These are phyloP conservation scores for Celastrina argiolus DNA, from an alignment of 2,888 invertebrate species.

Conservation along the genomic window DNA sequence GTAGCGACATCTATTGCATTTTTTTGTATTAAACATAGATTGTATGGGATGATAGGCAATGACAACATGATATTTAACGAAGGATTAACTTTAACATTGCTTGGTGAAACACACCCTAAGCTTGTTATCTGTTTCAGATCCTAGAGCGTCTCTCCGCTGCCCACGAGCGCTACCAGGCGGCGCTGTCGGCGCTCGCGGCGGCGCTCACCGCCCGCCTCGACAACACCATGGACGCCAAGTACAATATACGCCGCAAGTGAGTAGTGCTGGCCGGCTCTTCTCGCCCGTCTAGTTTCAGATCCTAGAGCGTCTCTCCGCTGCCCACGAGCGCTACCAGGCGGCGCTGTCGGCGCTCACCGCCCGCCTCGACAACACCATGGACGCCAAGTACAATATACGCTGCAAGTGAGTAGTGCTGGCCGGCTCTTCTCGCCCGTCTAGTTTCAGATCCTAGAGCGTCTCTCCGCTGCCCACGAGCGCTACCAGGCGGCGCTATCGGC, in stretches of 20 bases:
- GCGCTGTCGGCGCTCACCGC: constrained; percentile 84
- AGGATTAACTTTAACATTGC: too few relatives aligned
- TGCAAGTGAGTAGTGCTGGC: constrained; percentile 72
- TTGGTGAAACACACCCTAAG: too few relatives aligned
- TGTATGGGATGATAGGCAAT: too few relatives aligned
- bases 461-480: constrained; percentile 86
- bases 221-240: constrained; percentile 87
- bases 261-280: constrained; percentile 30
- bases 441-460: constrained; percentile 84
- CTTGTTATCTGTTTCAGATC: constrained; percentile 83
- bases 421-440: too few relatives aligned
- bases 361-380: constrained; percentile 87
- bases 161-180: constrained; percentile 86
- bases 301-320: constrained; percentile 83
- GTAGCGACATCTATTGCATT: too few relatives aligned
- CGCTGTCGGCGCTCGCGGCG: constrained; percentile 83
- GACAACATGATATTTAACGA: too few relatives aligned
- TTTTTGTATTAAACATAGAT: too few relatives aligned
- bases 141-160: constrained; percentile 85
- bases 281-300: too few relatives aligned
- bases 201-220: constrained; percentile 85
- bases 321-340: constrained; percentile 87
- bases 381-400: constrained; percentile 84
- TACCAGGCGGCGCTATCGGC: constrained; percentile 85
- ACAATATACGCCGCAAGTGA: constrained; percentile 83